Evolutionary conservation across 2,888 invertebrate species (phyloP).

Genomic region (Folsomia candida): DNA sequence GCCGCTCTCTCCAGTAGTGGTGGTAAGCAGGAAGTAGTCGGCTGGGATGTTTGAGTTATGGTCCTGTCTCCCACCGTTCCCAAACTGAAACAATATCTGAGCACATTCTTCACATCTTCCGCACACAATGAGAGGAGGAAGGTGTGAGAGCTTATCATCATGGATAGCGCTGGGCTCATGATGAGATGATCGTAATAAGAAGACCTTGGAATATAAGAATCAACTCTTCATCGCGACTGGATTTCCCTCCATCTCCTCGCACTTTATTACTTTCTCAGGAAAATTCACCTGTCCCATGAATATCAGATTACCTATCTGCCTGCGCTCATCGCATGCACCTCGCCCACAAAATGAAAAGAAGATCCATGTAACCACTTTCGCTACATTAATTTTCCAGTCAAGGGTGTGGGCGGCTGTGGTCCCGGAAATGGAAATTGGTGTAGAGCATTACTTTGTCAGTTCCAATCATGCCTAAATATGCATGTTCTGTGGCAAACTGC

Average conservation of each 20-base stretch:
- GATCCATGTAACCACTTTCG: too few species aligned
- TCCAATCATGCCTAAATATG: too few species aligned
- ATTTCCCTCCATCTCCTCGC: background rate
- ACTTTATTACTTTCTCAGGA: slow-evolving; percentile 10
- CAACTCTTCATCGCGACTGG: background rate
- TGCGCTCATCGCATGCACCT: too few species aligned
- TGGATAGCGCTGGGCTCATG: too few species aligned
- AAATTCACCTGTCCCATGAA: slow-evolving; percentile 19
- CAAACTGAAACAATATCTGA: background rate
- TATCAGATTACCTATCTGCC: slow-evolving; percentile 11
- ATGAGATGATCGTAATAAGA: background rate
- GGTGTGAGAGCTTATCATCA: background rate
- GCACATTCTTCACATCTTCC: background rate
- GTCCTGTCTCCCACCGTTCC: background rate
- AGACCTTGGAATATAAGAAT: background rate
- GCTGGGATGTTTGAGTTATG: slow-evolving; percentile 17
- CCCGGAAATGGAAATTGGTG: too few species aligned
- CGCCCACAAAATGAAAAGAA: too few species aligned
- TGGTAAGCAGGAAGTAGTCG: background rate
- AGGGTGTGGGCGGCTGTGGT: too few species aligned
- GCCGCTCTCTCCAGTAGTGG: background rate
- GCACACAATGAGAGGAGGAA: background rate
- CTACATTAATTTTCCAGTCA: too few species aligned
- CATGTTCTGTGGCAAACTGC: too few species aligned
- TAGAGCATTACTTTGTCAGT: too few species aligned